Evolutionary conservation across 2,797 vertebrate species (phyloP), one percentile per base, ranked within the genome.

Genomic region (Sternarchorhynchus goeldii): DNA sequence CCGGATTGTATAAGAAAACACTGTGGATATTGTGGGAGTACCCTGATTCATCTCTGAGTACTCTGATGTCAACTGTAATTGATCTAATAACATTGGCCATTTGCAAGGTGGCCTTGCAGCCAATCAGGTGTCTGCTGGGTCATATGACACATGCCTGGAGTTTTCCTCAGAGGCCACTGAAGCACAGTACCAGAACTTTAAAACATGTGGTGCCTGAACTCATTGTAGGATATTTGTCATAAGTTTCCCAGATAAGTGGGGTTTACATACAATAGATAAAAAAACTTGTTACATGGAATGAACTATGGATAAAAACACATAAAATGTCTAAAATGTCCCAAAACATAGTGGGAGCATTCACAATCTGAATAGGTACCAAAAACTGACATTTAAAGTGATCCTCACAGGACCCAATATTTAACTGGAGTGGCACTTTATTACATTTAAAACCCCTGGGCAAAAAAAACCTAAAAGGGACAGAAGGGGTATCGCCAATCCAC

Each of bases 301-400:
- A 69, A 32, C 67, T 69, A 53, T 31, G 50, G 17, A 29, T 50
- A 74, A 80, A 80, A 79, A 36, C 34, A 36, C 34, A 36, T 36
- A 21, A 7, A 67, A 56, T 67, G 59, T 53, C 32, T 64, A 50
- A 69, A 78, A 50, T 20, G 67, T 60, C 53, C 4, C 34, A 66
- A 73, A 68, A 53, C 64, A 50, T 79, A 67, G 57, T 60, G 56
- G 17, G 53, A 65, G 66, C 17, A 75, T 80, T 71, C 64, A 56
- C 21, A 50, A 57, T 32, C 66, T 70, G 59, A 76, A 75, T n/a
- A 70, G 65, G 58, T 63, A 70, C 73, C 74, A 73, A 73, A 67
- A 66, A 20, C 36, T 93, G 92, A 92, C 91, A 91, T 92, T 93
- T 92, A 83, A 82, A 91, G 87, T 75, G 67, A 89, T 88, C 85